These are phyloP conservation scores for Miichthys miiuy DNA, from an alignment of 2,797 vertebrate species.

Conservation along the genomic window DNA sequence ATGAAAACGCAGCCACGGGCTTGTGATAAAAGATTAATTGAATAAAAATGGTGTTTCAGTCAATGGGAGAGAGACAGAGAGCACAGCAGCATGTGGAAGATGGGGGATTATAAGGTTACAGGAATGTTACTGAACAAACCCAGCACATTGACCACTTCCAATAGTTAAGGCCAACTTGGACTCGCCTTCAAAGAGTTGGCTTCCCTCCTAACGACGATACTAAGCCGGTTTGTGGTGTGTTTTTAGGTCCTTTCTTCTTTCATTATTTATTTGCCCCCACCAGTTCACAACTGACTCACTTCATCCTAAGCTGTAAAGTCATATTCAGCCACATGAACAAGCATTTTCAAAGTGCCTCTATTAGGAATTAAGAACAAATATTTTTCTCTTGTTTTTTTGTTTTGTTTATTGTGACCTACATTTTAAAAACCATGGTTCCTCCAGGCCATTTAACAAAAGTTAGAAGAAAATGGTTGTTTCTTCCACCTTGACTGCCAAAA, in stretches of 20 bases:
- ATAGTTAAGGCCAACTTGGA: constrained; percentile 67
- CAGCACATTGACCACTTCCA: constrained; percentile 61
- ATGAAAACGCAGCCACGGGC: constrained; percentile 66
- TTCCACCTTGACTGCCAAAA: not conserved
- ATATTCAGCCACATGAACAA: constrained; percentile 27
- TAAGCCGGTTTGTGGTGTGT: constrained; percentile 41
- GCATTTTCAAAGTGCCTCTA: constrained; percentile 25
- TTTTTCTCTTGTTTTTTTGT: not conserved
- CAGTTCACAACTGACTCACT: constrained; percentile 22
- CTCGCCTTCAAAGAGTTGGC: constrained; percentile 68
- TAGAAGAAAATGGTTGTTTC: not conserved
- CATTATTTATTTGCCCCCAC: constrained; percentile 15
- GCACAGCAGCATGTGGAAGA: constrained; percentile 58
- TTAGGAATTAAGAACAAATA: not conserved
- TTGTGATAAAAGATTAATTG: constrained; percentile 77
- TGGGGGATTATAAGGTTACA: constrained; percentile 65
- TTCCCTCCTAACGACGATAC: constrained; percentile 53
- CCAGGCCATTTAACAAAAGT: not conserved
- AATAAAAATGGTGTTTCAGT: constrained; percentile 69
- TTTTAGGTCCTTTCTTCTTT: constrained; percentile 21
- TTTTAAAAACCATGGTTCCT: not conserved
- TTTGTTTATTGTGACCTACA: constrained; percentile 1
- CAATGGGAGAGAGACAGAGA: constrained; percentile 49
- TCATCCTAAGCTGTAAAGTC: constrained; percentile 41
- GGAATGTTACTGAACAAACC: constrained; percentile 55